These are phyloP conservation scores for Dorcus parallelipipedus DNA, from an alignment of 2,888 invertebrate species.

Conservation along the genomic window DNA sequence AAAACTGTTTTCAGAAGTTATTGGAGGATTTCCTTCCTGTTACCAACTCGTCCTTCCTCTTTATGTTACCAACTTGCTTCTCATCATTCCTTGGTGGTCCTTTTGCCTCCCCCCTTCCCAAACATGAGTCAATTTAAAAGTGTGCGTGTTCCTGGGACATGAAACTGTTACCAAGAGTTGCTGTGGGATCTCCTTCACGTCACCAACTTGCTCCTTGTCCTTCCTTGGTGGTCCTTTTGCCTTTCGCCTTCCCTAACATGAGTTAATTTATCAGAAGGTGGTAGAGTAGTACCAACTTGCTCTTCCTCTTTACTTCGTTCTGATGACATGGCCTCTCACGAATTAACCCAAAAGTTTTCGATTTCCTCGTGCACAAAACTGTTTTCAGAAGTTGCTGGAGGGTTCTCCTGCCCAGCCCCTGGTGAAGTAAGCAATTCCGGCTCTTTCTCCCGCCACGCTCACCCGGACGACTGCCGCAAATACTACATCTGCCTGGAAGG, in stretches of 20 bases:
- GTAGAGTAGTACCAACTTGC: no score
- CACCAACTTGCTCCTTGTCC: no score
- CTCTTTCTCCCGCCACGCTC: constrained; percentile 91
- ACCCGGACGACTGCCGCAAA: constrained; percentile 91
- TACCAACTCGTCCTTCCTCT: no score
- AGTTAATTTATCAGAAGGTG: no score
- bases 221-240: no score
- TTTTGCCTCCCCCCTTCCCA: no score
- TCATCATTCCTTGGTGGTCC: no score
- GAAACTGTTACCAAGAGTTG: constrained; percentile 67
- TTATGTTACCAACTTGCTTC: no score
- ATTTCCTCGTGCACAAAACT: background rate
- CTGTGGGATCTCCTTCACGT: constrained; percentile 73
- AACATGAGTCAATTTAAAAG: no score
- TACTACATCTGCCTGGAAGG: constrained; percentile 93
- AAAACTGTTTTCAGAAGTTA: constrained; percentile 67
- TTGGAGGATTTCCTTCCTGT: constrained; percentile 90
- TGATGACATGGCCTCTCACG: no score
- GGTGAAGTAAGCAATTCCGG: constrained; percentile 80
- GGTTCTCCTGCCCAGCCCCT: constrained; percentile 80
- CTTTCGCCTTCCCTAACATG: no score
- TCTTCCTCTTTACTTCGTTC: no score
- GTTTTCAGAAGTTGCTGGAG: constrained; percentile 81
- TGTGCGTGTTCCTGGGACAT: background rate
- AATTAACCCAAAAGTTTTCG: background rate